phyloP scores from a whole-genome alignment of 2,113 vertebrate species.

The Brevimyrus niger region DNA sequence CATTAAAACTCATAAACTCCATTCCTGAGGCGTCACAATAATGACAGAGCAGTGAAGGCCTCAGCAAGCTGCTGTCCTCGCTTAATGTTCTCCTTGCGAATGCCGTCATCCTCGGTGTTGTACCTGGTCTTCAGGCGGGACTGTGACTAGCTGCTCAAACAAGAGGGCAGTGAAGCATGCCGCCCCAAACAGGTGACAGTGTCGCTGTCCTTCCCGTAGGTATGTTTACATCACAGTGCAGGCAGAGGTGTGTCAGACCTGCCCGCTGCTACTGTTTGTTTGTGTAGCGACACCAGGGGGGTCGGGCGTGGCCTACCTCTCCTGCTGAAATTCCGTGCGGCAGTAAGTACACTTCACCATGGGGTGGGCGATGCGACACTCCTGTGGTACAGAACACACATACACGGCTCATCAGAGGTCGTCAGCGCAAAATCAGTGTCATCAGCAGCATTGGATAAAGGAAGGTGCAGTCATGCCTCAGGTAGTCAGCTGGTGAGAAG shows the following conservation, averaged over 20 bases:
- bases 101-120: background rate
- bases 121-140: background rate
- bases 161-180: background rate
- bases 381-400: conserved; percentile 52
- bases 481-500: background rate
- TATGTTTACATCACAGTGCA: background rate
- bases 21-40: background rate
- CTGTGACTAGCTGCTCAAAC: background rate
- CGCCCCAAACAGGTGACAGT: background rate
- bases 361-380: conserved; percentile 94
- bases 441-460: background rate
- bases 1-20: background rate
- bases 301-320: conserved; percentile 65
- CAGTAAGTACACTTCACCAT: conserved; percentile 97
- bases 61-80: background rate
- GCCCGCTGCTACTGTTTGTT: background rate
- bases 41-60: background rate
- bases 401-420: background rate
- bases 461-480: background rate
- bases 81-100: background rate
- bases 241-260: background rate
- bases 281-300: background rate
- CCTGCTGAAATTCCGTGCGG: conserved; percentile 94
- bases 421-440: background rate
- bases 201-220: background rate